Evolutionary conservation across 2,888 invertebrate genomes (phyloP).

Genomic region (Candidula unifasciata): DNA sequence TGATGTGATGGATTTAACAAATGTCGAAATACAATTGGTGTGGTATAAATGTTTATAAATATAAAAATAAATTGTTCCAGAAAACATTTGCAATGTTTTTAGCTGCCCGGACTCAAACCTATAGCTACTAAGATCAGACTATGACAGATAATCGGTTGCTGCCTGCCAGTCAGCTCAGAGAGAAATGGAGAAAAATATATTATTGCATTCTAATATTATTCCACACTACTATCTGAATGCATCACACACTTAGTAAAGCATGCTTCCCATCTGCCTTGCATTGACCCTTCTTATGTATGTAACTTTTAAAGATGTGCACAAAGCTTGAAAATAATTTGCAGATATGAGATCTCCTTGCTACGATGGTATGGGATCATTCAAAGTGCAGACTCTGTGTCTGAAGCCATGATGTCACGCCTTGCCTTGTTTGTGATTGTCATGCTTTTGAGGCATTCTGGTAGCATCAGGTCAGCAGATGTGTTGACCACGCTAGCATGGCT

Average conservation of each 20-base stretch:
- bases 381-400: conserved; percentile 21
- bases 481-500: conserved; percentile 41
- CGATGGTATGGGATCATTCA: conserved; percentile 33
- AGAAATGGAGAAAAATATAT: neutral
- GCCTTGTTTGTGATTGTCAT: conserved; percentile 40
- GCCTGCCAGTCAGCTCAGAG: neutral
- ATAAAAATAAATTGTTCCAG: too few relatives aligned
- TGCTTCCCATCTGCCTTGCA: conserved; percentile 12
- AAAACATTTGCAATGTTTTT: too few relatives aligned
- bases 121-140: neutral
- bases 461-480: conserved; percentile 13
- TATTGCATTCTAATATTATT: neutral
- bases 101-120: too few relatives aligned
- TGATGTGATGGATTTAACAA: too few relatives aligned
- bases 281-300: conserved; percentile 2
- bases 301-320: conserved; percentile 15
- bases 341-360: conserved; percentile 34
- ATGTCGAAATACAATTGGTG: too few relatives aligned
- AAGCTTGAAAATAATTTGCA: conserved; percentile 40
- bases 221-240: neutral
- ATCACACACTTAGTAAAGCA: conserved; percentile 4
- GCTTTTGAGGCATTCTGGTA: conserved; percentile 9
- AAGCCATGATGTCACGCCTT: conserved; percentile 31
- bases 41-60: too few relatives aligned
- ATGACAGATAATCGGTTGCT: neutral